A percentile compares a stretch with the other conserved stretches of the same genome.
These are phyloP conservation scores for Hirundichthys speculiger DNA, from an alignment of 2,113 vertebrate genomes.

Conservation along the genomic window DNA sequence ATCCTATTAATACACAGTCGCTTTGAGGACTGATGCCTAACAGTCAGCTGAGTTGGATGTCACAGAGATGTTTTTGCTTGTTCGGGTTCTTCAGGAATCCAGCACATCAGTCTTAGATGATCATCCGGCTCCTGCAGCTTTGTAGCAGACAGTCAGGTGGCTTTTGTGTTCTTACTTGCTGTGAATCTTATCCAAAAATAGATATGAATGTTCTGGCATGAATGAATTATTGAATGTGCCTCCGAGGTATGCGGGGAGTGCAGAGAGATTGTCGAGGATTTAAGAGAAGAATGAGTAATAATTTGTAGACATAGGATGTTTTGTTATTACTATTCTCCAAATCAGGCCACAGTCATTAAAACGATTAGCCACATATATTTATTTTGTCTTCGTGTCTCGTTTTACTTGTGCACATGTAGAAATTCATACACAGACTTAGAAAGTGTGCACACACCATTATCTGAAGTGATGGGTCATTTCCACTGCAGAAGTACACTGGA, in stretches of 20 bases:
- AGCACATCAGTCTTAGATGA: constrained; percentile 19
- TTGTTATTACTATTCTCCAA: neutral
- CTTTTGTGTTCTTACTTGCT: constrained; percentile 11
- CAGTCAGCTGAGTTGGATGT: constrained; percentile 32
- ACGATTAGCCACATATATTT: neutral
- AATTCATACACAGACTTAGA: neutral
- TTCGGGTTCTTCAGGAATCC: constrained; percentile 11
- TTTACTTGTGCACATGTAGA: neutral
- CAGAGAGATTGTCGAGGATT: constrained; percentile 28
- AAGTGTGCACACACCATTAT: constrained; percentile 18
- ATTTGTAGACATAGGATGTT: neutral
- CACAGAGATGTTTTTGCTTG: constrained; percentile 7
- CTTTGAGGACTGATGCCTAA: neutral
- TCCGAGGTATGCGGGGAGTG: constrained; percentile 51
- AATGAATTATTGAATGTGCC: constrained; percentile 71
- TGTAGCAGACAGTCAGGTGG: constrained; percentile 8
- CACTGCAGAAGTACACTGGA: constrained; percentile 28
- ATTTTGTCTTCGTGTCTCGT: neutral
- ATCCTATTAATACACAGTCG: constrained; percentile 26
- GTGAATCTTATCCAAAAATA: constrained; percentile 65
- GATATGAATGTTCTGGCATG: constrained; percentile 56
- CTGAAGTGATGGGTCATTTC: constrained; percentile 27
- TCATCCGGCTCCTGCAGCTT: constrained; percentile 19
- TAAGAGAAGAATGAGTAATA: constrained; percentile 28
- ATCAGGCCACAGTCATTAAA: neutral